A percentile compares a stretch with the other conserved stretches of the same genome.
Conservation (phyloP, 2,888 invertebrate species). For the Drosophila pseudotakahashii region DNA sequence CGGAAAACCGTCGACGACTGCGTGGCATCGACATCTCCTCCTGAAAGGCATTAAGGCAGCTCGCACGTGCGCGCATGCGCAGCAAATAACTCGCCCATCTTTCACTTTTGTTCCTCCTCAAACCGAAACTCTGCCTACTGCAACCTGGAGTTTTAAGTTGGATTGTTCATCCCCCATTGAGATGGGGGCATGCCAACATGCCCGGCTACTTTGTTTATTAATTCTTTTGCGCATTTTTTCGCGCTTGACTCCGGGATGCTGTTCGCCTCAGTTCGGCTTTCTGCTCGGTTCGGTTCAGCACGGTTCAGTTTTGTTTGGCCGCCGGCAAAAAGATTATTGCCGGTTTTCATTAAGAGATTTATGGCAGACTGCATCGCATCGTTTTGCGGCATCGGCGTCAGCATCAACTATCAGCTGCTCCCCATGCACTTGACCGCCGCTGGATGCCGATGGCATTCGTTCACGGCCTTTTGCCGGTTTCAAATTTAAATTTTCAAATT, state of each 20-base stretch:
- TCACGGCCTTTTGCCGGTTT: constrained; percentile 59
- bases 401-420: constrained; percentile 48
- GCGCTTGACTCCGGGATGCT: constrained; percentile 60
- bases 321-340: constrained; percentile 77
- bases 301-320: constrained; percentile 51
- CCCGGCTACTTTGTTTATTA: constrained; percentile 78
- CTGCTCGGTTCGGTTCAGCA: constrained; percentile 6
- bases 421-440: constrained; percentile 72
- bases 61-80: constrained; percentile 79
- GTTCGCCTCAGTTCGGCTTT: constrained; percentile 8
- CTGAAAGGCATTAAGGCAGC: constrained; percentile 65
- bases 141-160: constrained; percentile 5
- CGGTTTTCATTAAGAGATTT: constrained; percentile 81
- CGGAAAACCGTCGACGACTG: constrained; percentile 50
- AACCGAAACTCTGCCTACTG: background rate
- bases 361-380: constrained; percentile 51
- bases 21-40: constrained; percentile 41
- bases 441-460: constrained; percentile 41
- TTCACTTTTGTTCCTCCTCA: background rate
- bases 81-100: constrained; percentile 70
- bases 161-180: constrained; percentile 43
- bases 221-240: constrained; percentile 80
- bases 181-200: constrained; percentile 67
- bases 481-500: constrained; percentile 72
- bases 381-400: constrained; percentile 5